Evolutionary conservation across 2,113 vertebrate species (phyloP).

Genomic region (Uria aalge): DNA sequence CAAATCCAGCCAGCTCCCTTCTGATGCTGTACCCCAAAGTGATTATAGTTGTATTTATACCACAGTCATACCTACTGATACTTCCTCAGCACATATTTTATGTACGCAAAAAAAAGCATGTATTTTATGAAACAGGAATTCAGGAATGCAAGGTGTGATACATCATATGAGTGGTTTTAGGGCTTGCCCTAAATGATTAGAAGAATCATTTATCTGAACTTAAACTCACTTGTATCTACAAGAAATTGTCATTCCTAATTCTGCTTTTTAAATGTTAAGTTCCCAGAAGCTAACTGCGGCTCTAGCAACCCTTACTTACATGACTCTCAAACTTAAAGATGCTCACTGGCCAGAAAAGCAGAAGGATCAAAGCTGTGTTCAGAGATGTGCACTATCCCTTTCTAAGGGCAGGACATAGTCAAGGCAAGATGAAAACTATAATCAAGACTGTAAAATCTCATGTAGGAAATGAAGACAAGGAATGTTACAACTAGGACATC

Average conservation of each 20-base stretch:
- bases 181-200: background rate
- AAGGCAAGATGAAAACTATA: background rate
- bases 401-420: fast-evolving
- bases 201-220: background rate
- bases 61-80: background rate
- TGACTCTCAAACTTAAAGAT: background rate
- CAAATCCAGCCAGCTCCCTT: background rate
- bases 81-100: background rate
- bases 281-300: background rate
- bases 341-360: background rate
- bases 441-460: background rate
- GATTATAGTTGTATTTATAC: background rate
- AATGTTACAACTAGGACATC: background rate
- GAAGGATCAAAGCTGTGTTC: background rate
- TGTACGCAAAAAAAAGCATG: background rate
- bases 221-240: background rate
- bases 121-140: background rate
- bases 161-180: background rate
- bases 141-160: background rate
- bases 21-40: background rate
- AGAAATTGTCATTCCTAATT: background rate
- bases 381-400: background rate
- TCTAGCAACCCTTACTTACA: background rate
- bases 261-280: background rate
- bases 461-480: background rate